phyloP scores from a whole-genome alignment of 2,113 vertebrate species.

The Proterorhinus semilunaris region DNA sequence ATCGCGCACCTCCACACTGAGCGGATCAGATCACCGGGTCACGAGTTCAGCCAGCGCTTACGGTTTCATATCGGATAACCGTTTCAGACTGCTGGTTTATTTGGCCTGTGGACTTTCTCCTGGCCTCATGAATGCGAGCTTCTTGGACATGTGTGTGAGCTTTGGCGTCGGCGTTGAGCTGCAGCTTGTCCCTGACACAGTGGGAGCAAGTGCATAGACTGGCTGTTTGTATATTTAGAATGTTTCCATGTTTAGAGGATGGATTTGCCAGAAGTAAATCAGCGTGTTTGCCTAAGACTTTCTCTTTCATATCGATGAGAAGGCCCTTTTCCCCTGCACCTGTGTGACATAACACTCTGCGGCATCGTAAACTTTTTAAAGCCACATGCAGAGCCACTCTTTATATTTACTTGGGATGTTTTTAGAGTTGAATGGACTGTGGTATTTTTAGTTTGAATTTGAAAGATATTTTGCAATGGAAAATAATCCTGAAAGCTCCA shows the following conservation, averaged over 20 bases:
- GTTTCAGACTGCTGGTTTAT: conserved; percentile 60
- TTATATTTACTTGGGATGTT: background rate
- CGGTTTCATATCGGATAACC: conserved; percentile 54
- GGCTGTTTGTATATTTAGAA: conserved; percentile 35
- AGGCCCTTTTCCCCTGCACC: conserved; percentile 50
- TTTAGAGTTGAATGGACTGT: background rate
- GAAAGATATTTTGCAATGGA: background rate
- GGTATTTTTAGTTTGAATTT: conserved; percentile 3
- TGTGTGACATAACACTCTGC: conserved; percentile 36
- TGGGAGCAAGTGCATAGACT: conserved; percentile 26
- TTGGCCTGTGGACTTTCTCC: conserved; percentile 55
- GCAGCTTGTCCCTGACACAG: conserved; percentile 42
- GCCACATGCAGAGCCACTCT: background rate
- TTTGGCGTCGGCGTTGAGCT: conserved; percentile 34
- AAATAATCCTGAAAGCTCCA: no score
- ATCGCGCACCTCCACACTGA: background rate
- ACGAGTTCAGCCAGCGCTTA: conserved; percentile 21
- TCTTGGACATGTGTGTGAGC: conserved; percentile 31
- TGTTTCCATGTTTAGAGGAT: conserved; percentile 27
- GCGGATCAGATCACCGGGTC: conserved; percentile 22
- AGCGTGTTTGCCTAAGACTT: conserved; percentile 46
- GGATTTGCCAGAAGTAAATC: conserved; percentile 35
- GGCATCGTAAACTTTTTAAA: conserved; percentile 31
- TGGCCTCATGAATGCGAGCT: conserved; percentile 55
- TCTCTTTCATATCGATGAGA: conserved; percentile 68